Conservation (phyloP, 2,113 vertebrate genomes). For the Osmerus eperlanus region DNA sequence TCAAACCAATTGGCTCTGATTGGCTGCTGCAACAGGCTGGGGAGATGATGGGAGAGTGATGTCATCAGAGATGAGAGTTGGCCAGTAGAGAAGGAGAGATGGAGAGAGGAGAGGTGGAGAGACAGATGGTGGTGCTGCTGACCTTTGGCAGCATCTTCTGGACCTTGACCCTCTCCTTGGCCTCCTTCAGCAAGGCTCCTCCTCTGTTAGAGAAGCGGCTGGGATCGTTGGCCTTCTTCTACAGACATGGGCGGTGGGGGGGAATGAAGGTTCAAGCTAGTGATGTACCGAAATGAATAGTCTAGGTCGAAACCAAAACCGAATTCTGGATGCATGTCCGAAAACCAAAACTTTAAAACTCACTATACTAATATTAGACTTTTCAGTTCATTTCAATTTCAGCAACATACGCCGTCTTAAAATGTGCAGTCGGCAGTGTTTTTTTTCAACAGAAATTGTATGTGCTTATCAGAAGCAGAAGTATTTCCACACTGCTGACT, state of each 20-base stretch:
- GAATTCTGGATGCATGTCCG: no score
- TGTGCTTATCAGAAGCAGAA: no score
- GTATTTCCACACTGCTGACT: no score
- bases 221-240: slow-evolving; percentile 69
- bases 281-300: not conserved
- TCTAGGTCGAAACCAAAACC: not conserved
- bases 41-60: no score
- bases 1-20: no score
- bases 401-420: no score
- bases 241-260: not conserved
- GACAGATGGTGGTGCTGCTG: not conserved
- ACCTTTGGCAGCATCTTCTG: slow-evolving; percentile 68
- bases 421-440: no score
- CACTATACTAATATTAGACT: not conserved
- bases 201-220: slow-evolving; percentile 68
- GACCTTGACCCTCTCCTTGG: slow-evolving; percentile 58
- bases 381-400: not conserved
- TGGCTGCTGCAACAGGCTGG: no score
- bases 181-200: slow-evolving; percentile 64
- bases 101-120: not conserved
- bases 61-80: no score
- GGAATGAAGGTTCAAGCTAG: not conserved
- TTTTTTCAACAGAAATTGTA: no score
- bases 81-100: not conserved
- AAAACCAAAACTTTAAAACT: not conserved